Percentiles rank a stretch among this genome's conserved stretches.
These are phyloP conservation scores for Drosophila picticornis DNA, from an alignment of 2,888 invertebrate species.

Conservation along the genomic window DNA sequence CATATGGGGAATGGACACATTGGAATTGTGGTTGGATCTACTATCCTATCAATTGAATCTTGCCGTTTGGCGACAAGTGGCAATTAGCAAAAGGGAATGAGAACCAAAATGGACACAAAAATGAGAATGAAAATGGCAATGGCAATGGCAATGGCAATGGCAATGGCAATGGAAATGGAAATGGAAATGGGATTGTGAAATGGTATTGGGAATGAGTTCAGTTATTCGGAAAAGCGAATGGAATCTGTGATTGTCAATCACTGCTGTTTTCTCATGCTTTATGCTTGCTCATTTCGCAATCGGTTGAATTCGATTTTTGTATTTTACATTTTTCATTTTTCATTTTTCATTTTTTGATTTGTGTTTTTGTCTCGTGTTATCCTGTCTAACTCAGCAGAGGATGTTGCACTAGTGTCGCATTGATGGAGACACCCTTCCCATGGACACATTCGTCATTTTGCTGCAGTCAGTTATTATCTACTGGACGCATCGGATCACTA, in stretches of 20 bases:
- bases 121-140: constrained; percentile 4
- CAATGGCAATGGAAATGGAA: neutral
- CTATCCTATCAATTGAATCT: constrained; percentile 41
- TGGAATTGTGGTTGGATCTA: constrained; percentile 28
- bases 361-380: neutral
- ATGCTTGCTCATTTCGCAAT: constrained; percentile 17
- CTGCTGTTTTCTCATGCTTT: constrained; percentile 30
- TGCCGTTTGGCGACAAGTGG: constrained; percentile 24
- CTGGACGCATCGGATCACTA: neutral
- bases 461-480: neutral
- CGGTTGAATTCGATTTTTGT: constrained; percentile 22
- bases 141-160: neutral
- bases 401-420: neutral
- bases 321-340: neutral
- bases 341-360: neutral
- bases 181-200: neutral
- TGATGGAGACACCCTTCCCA: neutral
- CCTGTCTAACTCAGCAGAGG: neutral
- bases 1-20: constrained; percentile 31
- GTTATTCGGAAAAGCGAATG: constrained; percentile 1
- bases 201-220: neutral
- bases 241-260: constrained; percentile 40
- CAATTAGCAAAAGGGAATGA: constrained; percentile 35
- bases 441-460: neutral
- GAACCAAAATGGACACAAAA: constrained; percentile 4